A percentile compares a stretch with the other conserved stretches of the same genome.
These are phyloP conservation scores for Thamnophis elegans DNA, from an alignment of 2,797 vertebrate genomes.

Conservation along the genomic window DNA sequence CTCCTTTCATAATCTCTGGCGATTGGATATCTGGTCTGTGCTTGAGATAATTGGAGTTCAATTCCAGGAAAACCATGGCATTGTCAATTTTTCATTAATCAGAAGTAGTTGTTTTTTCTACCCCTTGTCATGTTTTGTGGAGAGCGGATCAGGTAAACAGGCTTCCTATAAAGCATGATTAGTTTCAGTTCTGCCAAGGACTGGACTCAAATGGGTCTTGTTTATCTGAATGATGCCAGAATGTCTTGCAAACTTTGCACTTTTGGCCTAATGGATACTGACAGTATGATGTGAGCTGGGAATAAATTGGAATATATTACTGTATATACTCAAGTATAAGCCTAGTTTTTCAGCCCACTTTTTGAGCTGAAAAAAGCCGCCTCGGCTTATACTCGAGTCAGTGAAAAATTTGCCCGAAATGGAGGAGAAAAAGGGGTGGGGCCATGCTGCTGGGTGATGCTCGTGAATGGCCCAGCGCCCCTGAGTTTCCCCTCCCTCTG, in stretches of 20 bases:
- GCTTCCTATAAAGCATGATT: background rate
- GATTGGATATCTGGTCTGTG: background rate
- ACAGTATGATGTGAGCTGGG: background rate
- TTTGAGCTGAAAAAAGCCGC: too few relatives aligned
- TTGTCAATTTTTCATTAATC: background rate
- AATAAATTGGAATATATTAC: background rate
- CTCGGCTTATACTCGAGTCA: too few relatives aligned
- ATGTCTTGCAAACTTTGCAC: background rate
- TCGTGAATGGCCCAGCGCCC: too few relatives aligned
- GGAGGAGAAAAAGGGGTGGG: too few relatives aligned
- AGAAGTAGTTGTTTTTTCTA: background rate
- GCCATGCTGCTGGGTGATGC: too few relatives aligned
- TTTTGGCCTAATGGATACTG: background rate
- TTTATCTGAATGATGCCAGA: background rate
- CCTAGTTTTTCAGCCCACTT: too few relatives aligned
- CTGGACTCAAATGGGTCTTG: background rate
- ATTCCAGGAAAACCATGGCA: background rate
- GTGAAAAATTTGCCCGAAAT: too few relatives aligned
- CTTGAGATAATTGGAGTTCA: background rate
- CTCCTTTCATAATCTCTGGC: background rate
- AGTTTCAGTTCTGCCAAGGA: background rate
- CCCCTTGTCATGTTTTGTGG: background rate
- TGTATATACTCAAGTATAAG: too few relatives aligned
- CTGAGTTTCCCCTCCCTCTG: too few relatives aligned
- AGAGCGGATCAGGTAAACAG: background rate